These are phyloP conservation scores for Cydia fagiglandana DNA, from an alignment of 1,140 invertebrate genomes.

Conservation along the genomic window DNA sequence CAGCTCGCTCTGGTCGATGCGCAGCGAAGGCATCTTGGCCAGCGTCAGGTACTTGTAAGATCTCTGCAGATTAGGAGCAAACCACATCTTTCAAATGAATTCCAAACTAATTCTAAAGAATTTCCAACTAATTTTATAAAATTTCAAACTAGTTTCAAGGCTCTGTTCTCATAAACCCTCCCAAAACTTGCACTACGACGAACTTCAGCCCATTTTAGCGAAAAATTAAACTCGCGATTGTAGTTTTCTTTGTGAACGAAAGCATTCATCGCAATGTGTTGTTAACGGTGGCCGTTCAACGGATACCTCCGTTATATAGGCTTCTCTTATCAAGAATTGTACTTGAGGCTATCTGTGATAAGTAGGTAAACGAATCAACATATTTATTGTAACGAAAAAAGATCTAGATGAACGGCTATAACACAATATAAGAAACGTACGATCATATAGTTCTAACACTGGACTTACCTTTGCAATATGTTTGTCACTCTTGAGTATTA, in stretches of 20 bases:
- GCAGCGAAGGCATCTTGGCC: slow-evolving; percentile 85
- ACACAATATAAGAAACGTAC: not conserved
- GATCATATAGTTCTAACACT: not conserved
- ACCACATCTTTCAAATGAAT: slow-evolving; percentile 64
- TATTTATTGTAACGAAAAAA: slow-evolving; percentile 22
- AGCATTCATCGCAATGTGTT: slow-evolving; percentile 53
- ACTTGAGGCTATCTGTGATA: slow-evolving; percentile 55
- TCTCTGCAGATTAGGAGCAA: slow-evolving; percentile 72
- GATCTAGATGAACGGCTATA: not conserved
- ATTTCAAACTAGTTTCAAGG: slow-evolving; percentile 46
- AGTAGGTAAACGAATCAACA: slow-evolving; percentile 48
- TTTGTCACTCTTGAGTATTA: not conserved
- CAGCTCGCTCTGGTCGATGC: slow-evolving; percentile 91
- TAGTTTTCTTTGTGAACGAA: slow-evolving; percentile 45
- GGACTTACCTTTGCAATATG: slow-evolving; percentile 7
- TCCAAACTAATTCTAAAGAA: slow-evolving; percentile 33
- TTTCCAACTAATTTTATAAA: not conserved
- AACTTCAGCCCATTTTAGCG: slow-evolving; percentile 31
- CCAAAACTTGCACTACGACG: slow-evolving; percentile 42
- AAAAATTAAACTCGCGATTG: slow-evolving; percentile 14
- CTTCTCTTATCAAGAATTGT: slow-evolving; percentile 61
- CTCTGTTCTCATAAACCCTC: slow-evolving; percentile 56
- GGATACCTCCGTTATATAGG: slow-evolving; percentile 70
- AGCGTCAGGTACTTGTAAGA: slow-evolving; percentile 82
- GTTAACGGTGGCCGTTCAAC: slow-evolving; percentile 64